Evolutionary conservation across 1,140 invertebrate genomes (phyloP), one percentile per base, ranked within the genome.

Genomic region (Heliconius hermathena): DNA sequence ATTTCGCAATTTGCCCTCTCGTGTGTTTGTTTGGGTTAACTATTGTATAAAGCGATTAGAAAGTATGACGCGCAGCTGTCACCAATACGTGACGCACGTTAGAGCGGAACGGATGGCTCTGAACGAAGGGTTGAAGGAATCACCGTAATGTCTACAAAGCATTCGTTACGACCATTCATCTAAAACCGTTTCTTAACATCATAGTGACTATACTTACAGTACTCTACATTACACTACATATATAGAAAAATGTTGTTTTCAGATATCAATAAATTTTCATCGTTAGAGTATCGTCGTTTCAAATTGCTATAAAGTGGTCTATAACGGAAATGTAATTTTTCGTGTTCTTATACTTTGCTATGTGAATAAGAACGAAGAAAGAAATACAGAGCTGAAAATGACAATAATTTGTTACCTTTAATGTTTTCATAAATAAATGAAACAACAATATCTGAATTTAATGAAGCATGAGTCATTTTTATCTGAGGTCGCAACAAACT

Each of bases 41-140:
- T 86, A 89, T 91, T 93, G 85, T 90, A 92, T 91, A 79, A 87
- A 86, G 86, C 87, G 89, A 93, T 93, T 93, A 92, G 92, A 93
- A 94, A 93, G 93, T 92, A 88, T 89, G 80, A 84, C 86, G 87
- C 86, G 86, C 93, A 94, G 92, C 93, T 94, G 93, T 93, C 91
- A 92, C 90, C 90, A 89, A 84, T 85, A 90, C 88, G 92, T 90
- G 91, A 93, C 89, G 88, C 88, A 92, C 86, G 86, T 85, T 88
- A 83, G 90, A 94, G 92, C 89, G 91, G 90, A 94, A 93, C 90
- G 89, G 90, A 92, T 94, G 87, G 83, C 84, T 82, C 77, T 74
- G 77, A 84, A 84, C 86, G 87, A 92, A 93, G 92, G 93, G 92
- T 92, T 93, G 89, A 88, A 91, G 89, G 84, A 90, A 82, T 84